Percentiles rank a stretch among this genome's conserved stretches.
Evolutionary conservation across 2,113 vertebrate genomes (phyloP).

Genomic region (Chaetodon trifascialis): DNA sequence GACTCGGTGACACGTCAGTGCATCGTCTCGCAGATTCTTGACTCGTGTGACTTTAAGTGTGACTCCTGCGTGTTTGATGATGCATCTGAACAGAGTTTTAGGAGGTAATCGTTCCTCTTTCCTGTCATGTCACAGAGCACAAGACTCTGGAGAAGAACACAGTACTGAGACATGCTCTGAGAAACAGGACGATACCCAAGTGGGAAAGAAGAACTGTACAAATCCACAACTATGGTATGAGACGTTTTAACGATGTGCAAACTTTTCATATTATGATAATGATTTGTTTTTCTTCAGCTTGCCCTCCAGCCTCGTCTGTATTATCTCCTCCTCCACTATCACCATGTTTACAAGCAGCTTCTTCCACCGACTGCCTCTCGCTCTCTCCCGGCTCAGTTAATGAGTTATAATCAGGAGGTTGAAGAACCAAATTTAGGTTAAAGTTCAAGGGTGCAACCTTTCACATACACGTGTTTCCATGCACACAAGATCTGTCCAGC

Average conservation of each 20-base stretch:
- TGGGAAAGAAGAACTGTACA: conserved; percentile 74
- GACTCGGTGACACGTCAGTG: background rate
- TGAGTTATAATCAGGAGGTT: background rate
- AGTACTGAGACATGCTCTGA: conserved; percentile 63
- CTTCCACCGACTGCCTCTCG: too few relatives aligned
- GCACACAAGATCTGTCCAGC: too few relatives aligned
- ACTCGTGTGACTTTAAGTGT: background rate
- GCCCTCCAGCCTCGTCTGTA: background rate
- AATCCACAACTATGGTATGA: conserved; percentile 76
- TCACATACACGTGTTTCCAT: background rate
- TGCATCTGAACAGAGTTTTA: background rate
- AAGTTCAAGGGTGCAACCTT: background rate
- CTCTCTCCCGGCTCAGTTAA: background rate
- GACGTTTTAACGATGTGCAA: background rate
- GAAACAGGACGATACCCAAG: conserved; percentile 63
- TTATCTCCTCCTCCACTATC: background rate
- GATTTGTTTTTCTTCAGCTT: background rate
- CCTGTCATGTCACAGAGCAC: conserved; percentile 41
- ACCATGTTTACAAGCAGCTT: background rate
- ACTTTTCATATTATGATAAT: background rate
- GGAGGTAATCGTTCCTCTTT: background rate
- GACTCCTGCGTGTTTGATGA: background rate
- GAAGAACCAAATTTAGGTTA: background rate
- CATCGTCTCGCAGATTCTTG: background rate
- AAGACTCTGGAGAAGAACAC: conserved; percentile 62